Conservation (phyloP, 2,797 vertebrate genomes). For the Acrocephalus scirpaceus region DNA sequence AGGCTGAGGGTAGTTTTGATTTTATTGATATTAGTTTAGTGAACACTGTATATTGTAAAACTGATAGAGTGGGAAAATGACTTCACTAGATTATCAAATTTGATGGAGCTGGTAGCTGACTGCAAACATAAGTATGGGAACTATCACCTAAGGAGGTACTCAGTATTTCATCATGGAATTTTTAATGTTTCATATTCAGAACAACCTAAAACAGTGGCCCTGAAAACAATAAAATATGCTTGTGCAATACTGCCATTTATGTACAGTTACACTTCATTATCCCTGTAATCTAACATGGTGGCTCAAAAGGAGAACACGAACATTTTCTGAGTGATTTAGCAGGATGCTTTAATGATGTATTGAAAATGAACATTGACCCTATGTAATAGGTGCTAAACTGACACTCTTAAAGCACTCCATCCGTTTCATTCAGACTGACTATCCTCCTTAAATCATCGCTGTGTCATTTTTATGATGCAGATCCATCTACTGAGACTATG, state of each 20-base stretch:
- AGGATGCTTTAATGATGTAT: slow-evolving; percentile 75
- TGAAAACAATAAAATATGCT: slow-evolving; percentile 65
- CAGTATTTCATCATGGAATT: slow-evolving; percentile 39
- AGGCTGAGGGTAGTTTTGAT: slow-evolving; percentile 42
- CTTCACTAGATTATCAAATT: slow-evolving; percentile 53
- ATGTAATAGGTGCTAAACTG: slow-evolving; percentile 78
- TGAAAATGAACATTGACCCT: slow-evolving; percentile 78
- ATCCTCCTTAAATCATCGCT: slow-evolving; percentile 70
- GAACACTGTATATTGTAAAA: slow-evolving; percentile 54
- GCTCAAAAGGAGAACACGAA: slow-evolving; percentile 43
- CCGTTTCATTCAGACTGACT: slow-evolving; percentile 70
- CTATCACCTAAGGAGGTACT: slow-evolving; percentile 4
- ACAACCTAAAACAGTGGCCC: slow-evolving; percentile 40
- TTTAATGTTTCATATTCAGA: slow-evolving; percentile 63
- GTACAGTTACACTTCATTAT: slow-evolving; percentile 73
- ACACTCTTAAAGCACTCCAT: slow-evolving; percentile 74
- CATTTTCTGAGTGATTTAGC: slow-evolving; percentile 74
- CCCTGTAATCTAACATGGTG: slow-evolving; percentile 63
- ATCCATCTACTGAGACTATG: slow-evolving; percentile 69
- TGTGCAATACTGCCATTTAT: slow-evolving; percentile 56
- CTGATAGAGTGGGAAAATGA: slow-evolving; percentile 57
- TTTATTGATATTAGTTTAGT: slow-evolving; percentile 64
- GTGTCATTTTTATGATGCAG: slow-evolving; percentile 76
- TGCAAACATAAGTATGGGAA: neutral
- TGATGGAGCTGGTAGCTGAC: slow-evolving; percentile 16